Percentiles rank a stretch among this genome's conserved stretches.
These are phyloP conservation scores for Chaitophorus viminalis DNA, from an alignment of 2,888 invertebrate species.

Conservation along the genomic window DNA sequence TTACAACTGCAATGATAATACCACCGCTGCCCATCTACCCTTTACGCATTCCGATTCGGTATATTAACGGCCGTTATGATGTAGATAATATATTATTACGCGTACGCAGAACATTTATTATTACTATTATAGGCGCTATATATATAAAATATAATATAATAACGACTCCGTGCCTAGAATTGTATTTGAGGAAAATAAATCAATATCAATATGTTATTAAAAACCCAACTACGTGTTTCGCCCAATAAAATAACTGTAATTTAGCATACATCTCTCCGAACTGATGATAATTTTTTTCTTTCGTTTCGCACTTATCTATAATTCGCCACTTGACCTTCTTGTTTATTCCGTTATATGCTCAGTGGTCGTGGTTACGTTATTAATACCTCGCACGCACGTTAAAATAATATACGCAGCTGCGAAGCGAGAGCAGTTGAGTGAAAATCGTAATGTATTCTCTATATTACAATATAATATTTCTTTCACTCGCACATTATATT, in stretches of 20 bases:
- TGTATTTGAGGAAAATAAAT: neutral
- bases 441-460: neutral
- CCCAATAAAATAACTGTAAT: conserved; percentile 55
- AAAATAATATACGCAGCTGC: neutral
- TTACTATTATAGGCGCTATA: neutral
- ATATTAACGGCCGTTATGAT: neutral
- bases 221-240: conserved; percentile 47
- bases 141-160: neutral
- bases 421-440: neutral
- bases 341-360: conserved; percentile 59
- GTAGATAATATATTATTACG: neutral
- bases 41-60: neutral
- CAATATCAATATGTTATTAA: neutral
- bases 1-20: neutral
- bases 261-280: conserved; percentile 43
- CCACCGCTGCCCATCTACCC: neutral
- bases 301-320: conserved; percentile 29
- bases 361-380: conserved; percentile 46
- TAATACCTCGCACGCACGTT: conserved; percentile 25
- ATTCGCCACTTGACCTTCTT: conserved; percentile 54
- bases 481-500: neutral
- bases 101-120: neutral
- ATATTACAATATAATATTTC: neutral
- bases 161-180: conserved; percentile 34
- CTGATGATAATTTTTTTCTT: conserved; percentile 37